Base-by-base conservation (phyloP, 2,888 invertebrate species). In the Palloptera scutellata region DNA sequence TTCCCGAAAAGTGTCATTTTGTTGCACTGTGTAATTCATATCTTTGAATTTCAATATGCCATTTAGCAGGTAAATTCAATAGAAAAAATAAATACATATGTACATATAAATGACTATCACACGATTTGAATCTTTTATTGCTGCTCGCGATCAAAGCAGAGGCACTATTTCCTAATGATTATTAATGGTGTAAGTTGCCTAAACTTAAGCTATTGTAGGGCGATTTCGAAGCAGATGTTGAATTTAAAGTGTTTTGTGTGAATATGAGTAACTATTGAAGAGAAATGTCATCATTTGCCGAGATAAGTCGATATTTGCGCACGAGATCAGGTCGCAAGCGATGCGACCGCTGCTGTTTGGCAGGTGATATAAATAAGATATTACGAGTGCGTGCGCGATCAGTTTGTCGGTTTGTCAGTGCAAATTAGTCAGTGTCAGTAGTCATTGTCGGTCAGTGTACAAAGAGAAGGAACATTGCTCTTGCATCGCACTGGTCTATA, bases 311-410 rank as follows among this genome's bases (percentile, higher is more conserved):
- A 19, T 54, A 17, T 9, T 54, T 54, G 54, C 15, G 54, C n/a
- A 19, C n/a, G 1, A 11, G 12, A 19, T 54, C 17, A 19, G 19
- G n/a, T n/a, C 54, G 20, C 51, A 48, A 15, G 10, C n/a, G 17
- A 15, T 15, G 5, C 20, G 1, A 8, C 9, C 17, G 12, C 8
- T 10, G 15, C 15, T 4, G 54, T 12, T 12, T 54, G 19, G 12
- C 17, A 54, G 54, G 54, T 54, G 54, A 17, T 54, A 54, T 54
- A 54, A 54, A 54, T 54, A 19, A 54, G 54, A 12, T 15, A 3
- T 20, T 20, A n/a, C 19, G 8, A 19, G 13, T 54, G 1, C 54
- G 54, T 12, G 54, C 54, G 54, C 54, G 20, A 15, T 54, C 54
- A 54, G 54, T 54, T 54, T 19, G 8, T 54, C 54, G 19, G 20